These are phyloP conservation scores for Oscheius sp. DNA, from an alignment of 2,888 invertebrate species.

Conservation along the genomic window DNA sequence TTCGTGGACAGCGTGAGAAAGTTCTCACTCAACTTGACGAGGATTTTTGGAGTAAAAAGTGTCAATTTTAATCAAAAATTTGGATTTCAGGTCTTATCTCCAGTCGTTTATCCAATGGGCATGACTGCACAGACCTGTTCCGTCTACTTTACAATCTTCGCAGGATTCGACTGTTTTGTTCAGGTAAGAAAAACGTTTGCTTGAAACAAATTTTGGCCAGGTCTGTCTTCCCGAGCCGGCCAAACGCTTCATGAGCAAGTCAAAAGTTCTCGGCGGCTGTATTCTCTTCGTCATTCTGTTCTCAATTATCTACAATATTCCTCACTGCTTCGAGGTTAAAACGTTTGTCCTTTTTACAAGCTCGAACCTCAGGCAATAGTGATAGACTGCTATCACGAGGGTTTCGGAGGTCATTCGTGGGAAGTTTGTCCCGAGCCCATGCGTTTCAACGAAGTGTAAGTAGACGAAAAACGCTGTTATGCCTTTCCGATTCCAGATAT, in stretches of 20 bases:
- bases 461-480: neutral
- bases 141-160: slow-evolving; percentile 73
- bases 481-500: slow-evolving; percentile 53
- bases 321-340: slow-evolving; percentile 69
- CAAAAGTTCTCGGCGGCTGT: slow-evolving; percentile 46
- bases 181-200: slow-evolving; percentile 46
- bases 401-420: slow-evolving; percentile 54
- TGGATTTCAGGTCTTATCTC: slow-evolving; percentile 54
- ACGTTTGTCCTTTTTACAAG: no score
- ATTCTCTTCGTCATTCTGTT: slow-evolving; percentile 61
- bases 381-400: slow-evolving; percentile 68
- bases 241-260: slow-evolving; percentile 47
- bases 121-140: slow-evolving; percentile 73
- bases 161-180: slow-evolving; percentile 72
- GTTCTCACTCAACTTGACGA: slow-evolving; percentile 62
- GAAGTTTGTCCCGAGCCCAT: slow-evolving; percentile 69
- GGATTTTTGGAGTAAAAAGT: slow-evolving; percentile 47
- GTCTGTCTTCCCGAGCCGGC: slow-evolving; percentile 64
- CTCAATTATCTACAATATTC: slow-evolving; percentile 69
- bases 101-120: slow-evolving; percentile 69
- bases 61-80: neutral
- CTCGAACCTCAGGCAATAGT: slow-evolving; percentile 47
- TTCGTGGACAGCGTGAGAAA: slow-evolving; percentile 58
- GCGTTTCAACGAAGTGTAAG: slow-evolving; percentile 63
- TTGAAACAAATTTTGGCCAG: slow-evolving; percentile 39